Conservation (phyloP, 2,888 invertebrate genomes). For the Aplocera efformata region DNA sequence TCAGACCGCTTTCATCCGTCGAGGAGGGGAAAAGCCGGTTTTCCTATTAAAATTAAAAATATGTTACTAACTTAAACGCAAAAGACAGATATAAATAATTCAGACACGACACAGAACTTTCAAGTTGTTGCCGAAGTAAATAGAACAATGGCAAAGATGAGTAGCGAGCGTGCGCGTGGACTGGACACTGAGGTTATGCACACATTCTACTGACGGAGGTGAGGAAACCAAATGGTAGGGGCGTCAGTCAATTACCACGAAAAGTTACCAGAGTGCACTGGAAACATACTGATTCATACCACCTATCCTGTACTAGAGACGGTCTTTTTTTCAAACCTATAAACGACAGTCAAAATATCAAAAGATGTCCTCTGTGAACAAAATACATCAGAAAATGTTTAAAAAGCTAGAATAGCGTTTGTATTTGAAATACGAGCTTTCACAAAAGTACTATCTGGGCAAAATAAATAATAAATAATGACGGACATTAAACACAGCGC, state of each 20-base stretch:
- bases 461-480: too few species aligned
- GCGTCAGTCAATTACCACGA: conserved; percentile 24
- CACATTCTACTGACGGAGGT: conserved; percentile 29
- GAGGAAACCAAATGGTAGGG: conserved; percentile 39
- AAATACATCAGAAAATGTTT: too few species aligned
- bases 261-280: conserved; percentile 12
- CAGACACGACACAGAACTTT: conserved; percentile 45
- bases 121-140: conserved; percentile 28
- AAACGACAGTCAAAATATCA: too few species aligned
- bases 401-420: too few species aligned
- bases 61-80: conserved; percentile 14
- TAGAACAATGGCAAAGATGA: conserved; percentile 52
- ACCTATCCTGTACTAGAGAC: too few species aligned
- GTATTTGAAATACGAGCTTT: too few species aligned
- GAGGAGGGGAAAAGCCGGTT: conserved; percentile 21
- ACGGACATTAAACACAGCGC: too few species aligned
- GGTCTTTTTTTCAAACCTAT: too few species aligned
- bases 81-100: conserved; percentile 10
- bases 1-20: conserved; percentile 27
- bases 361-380: too few species aligned
- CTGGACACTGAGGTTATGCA: conserved; percentile 40
- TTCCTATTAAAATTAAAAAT: conserved; percentile 35
- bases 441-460: too few species aligned
- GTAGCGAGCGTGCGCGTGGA: conserved; percentile 38
- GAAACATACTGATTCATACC: conserved; percentile 1